Percentiles rank a stretch among this genome's conserved stretches.
These are phyloP conservation scores for Polyodon spathula DNA, from an alignment of 2,113 vertebrate genomes.

Conservation along the genomic window DNA sequence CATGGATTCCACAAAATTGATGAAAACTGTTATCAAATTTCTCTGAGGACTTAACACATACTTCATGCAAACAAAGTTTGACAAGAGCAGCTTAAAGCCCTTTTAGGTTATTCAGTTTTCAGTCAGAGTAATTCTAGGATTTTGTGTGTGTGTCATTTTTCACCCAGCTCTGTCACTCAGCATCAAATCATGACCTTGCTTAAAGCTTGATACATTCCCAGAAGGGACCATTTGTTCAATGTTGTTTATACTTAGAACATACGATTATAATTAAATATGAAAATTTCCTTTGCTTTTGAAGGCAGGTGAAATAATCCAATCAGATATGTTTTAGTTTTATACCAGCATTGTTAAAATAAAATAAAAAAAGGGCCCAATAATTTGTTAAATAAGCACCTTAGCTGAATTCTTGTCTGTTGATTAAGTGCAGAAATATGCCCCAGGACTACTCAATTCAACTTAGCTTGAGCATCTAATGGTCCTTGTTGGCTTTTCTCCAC, in stretches of 20 bases:
- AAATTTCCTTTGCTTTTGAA: constrained; percentile 26
- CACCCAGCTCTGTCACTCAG: constrained; percentile 11
- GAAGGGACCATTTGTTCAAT: too few relatives aligned
- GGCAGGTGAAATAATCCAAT: constrained; percentile 24
- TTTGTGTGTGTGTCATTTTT: constrained; percentile 19
- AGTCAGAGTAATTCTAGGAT: constrained; percentile 34
- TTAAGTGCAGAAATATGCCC: too few relatives aligned
- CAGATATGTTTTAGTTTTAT: constrained; percentile 7
- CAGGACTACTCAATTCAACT: too few relatives aligned
- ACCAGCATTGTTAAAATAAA: too few relatives aligned
- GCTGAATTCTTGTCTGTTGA: too few relatives aligned
- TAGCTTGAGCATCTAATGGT: too few relatives aligned
- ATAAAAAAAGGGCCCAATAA: too few relatives aligned
- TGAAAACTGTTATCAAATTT: constrained; percentile 7
- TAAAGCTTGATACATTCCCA: too few relatives aligned
- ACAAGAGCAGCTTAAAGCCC: constrained; percentile 24
- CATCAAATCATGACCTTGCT: not conserved
- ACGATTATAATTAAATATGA: not conserved
- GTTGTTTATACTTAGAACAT: too few relatives aligned
- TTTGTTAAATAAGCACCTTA: too few relatives aligned
- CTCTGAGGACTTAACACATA: constrained; percentile 8
- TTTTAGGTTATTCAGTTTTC: constrained; percentile 33
- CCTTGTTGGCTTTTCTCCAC: too few relatives aligned
- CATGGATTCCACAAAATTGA: constrained; percentile 17
- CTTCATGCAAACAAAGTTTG: constrained; percentile 11